A percentile compares a stretch with the other conserved stretches of the same genome.
Evolutionary conservation across 2,113 vertebrate species (phyloP).

Genomic region (Stomatorhinus ivindoensis): DNA sequence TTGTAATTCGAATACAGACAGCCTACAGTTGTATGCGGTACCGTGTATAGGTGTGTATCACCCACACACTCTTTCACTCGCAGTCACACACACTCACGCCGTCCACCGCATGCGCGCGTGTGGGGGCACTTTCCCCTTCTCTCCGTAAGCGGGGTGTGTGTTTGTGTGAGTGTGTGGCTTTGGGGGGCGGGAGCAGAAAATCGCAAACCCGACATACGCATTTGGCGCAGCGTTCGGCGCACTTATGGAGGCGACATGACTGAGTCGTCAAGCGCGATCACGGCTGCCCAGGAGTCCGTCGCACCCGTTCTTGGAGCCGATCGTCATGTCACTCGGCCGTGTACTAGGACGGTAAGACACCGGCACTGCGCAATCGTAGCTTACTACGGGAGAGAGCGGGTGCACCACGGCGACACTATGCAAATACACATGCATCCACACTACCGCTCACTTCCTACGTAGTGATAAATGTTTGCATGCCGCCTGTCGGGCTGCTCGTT

Average conservation of each 20-base stretch:
- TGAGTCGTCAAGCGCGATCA: not conserved
- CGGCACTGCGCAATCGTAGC: not conserved
- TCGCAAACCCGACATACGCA: not conserved
- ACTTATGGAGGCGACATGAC: constrained; percentile 17
- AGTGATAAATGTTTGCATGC: not conserved
- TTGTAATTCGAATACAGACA: not conserved
- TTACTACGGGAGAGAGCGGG: not conserved
- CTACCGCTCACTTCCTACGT: not conserved
- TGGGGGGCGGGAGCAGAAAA: not conserved
- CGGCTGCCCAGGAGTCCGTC: not conserved
- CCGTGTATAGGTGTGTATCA: not conserved
- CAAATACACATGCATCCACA: not conserved
- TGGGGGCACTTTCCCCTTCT: constrained; percentile 5
- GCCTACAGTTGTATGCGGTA: not conserved
- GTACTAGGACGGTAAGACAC: constrained; percentile 18
- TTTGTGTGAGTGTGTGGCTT: not conserved
- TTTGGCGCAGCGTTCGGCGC: constrained; percentile 11
- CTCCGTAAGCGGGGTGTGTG: not conserved
- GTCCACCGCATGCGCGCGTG: not conserved
- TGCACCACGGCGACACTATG: not conserved
- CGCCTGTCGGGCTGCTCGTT: not conserved
- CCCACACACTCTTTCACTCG: not conserved
- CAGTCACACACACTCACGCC: not conserved
- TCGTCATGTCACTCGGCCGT: not conserved
- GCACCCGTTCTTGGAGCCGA: not conserved